Evolutionary conservation across 1,140 invertebrate genomes (phyloP).

Genomic region (Galleria mellonella): DNA sequence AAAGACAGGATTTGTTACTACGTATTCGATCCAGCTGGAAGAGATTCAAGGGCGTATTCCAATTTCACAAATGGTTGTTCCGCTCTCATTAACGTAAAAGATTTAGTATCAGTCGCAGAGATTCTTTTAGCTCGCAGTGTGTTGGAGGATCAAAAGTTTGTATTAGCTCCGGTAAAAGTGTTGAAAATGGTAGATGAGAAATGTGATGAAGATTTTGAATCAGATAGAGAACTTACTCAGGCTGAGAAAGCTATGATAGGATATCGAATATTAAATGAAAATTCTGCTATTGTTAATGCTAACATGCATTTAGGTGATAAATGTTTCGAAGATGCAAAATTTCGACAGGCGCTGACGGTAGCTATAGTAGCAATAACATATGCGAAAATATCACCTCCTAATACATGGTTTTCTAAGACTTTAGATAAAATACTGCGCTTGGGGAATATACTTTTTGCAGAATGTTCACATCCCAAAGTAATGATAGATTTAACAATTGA

Average conservation of each 20-base stretch:
- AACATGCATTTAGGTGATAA: conserved; percentile 73
- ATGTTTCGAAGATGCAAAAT: conserved; percentile 73
- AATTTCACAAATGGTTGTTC: conserved; percentile 62
- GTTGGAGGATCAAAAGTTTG: conserved; percentile 71
- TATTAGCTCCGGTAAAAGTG: conserved; percentile 63
- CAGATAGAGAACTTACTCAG: conserved; percentile 56
- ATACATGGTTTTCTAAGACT: conserved; percentile 72
- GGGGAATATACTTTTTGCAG: conserved; percentile 68
- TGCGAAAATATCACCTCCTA: conserved; percentile 73
- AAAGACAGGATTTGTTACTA: conserved; percentile 72
- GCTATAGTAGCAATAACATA: conserved; percentile 71
- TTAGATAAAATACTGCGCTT: conserved; percentile 74
- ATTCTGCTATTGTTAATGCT: conserved; percentile 72
- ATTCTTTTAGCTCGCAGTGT: conserved; percentile 68
- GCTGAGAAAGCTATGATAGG: conserved; percentile 66
- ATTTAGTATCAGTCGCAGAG: conserved; percentile 60
- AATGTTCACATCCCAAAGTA: conserved; percentile 57
- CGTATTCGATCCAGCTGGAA: conserved; percentile 71
- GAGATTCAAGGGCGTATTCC: conserved; percentile 54
- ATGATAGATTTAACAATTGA: conserved; percentile 66
- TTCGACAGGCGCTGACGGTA: conserved; percentile 69
- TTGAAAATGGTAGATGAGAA: conserved; percentile 63
- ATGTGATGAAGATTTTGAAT: conserved; percentile 65
- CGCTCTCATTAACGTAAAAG: conserved; percentile 69
- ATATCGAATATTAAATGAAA: conserved; percentile 70